Conservation (phyloP, 2,888 invertebrate genomes). For the Trissolcus brochymenae region DNA sequence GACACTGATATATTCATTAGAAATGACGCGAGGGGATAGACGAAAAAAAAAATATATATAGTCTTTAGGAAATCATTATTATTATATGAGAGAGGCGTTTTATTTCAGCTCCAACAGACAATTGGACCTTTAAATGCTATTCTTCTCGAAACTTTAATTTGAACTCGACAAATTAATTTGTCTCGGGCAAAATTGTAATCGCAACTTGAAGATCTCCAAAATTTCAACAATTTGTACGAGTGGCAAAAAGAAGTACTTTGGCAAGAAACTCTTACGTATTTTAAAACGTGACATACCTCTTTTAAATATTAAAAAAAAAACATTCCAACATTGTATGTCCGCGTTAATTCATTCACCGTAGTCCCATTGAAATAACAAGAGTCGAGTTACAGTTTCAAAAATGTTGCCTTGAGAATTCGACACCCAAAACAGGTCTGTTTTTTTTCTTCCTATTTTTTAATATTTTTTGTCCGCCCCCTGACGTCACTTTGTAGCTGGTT, state of each 20-base stretch:
- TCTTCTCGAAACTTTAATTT: no score
- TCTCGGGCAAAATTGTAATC: no score
- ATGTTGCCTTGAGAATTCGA: slow-evolving; percentile 49
- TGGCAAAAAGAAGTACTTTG: neutral
- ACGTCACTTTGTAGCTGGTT: slow-evolving; percentile 45
- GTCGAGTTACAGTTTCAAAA: slow-evolving; percentile 47
- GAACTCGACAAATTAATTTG: no score
- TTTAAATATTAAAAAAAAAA: slow-evolving; percentile 23
- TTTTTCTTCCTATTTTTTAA: slow-evolving; percentile 26
- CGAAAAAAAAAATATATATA: no score
- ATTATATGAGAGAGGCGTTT: no score
- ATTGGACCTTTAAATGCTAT: no score
- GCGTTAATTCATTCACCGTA: slow-evolving; percentile 37
- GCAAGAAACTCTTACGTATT: slow-evolving; percentile 18
- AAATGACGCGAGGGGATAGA: neutral
- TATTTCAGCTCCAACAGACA: no score
- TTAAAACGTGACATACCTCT: slow-evolving; percentile 34
- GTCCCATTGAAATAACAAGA: slow-evolving; percentile 53
- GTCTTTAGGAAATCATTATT: no score
- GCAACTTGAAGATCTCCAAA: no score
- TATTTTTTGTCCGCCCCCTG: slow-evolving; percentile 36
- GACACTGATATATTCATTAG: slow-evolving; percentile 43
- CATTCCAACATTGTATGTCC: slow-evolving; percentile 38
- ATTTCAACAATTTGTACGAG: no score
- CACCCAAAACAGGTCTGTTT: slow-evolving; percentile 51